Conservation (phyloP, 1,140 invertebrate species). For the Watersipora subatra region DNA sequence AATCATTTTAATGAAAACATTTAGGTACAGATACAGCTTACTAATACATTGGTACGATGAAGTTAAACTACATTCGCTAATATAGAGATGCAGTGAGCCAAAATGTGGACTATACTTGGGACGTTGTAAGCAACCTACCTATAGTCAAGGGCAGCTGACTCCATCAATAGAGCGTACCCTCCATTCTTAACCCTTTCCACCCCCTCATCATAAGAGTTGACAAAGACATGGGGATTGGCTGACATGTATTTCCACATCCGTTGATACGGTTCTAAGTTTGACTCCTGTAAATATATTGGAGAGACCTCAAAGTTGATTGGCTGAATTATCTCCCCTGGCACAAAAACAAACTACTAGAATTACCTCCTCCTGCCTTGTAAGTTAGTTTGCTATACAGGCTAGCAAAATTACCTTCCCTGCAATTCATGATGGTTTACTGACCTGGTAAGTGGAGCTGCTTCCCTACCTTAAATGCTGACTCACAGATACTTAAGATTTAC, state of each 20-base stretch:
- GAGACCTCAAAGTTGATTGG: constrained; percentile 82
- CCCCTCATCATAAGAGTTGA: constrained; percentile 22
- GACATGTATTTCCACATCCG: constrained; percentile 93
- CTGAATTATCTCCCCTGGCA: constrained; percentile 83
- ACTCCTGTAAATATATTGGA: constrained; percentile 63
- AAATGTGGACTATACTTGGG: no score
- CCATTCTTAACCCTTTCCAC: constrained; percentile 42
- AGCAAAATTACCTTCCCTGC: no score
- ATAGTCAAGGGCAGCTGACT: constrained; percentile 86
- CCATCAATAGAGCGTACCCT: constrained; percentile 95
- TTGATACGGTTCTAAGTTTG: constrained; percentile 75
- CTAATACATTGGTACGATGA: no score
- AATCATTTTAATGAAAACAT: no score
- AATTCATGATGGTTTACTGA: no score
- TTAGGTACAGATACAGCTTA: no score
- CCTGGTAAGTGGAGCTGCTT: no score
- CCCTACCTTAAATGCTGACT: no score
- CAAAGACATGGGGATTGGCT: constrained; percentile 38
- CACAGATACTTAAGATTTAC: no score
- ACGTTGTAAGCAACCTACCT: no score
- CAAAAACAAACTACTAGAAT: constrained; percentile 81
- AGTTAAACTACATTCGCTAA: no score
- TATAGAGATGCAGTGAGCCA: no score
- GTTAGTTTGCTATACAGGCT: constrained; percentile 85
- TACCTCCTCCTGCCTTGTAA: constrained; percentile 84